These are phyloP conservation scores for Pygoscelis adeliae DNA, from an alignment of 2,113 vertebrate species.

Conservation along the genomic window DNA sequence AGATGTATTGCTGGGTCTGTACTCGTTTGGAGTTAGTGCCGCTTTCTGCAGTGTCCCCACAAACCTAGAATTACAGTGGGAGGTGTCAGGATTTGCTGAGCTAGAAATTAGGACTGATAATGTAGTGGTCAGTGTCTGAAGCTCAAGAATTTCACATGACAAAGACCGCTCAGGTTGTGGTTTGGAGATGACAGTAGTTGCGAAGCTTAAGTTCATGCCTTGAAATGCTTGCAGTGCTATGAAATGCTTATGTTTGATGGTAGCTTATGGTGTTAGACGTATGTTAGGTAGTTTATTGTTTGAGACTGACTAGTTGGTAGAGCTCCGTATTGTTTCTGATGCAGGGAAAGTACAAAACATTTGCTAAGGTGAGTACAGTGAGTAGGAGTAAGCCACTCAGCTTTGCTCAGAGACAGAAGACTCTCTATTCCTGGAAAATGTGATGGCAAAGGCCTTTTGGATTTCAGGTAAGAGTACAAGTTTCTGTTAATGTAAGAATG, in stretches of 20 bases:
- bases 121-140: not conserved
- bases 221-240: not conserved
- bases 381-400: not conserved
- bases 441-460: not conserved
- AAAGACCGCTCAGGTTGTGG: rapidly evolving
- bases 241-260: not conserved
- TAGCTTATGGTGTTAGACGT: not conserved
- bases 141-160: not conserved
- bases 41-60: not conserved
- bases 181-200: not conserved
- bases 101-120: not conserved
- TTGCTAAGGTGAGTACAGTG: not conserved
- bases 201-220: rapidly evolving
- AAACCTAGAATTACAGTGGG: not conserved
- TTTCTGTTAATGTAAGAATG: not conserved
- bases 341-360: too few relatives aligned
- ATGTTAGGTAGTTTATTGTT: not conserved
- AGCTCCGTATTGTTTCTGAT: not conserved
- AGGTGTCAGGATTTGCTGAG: not conserved
- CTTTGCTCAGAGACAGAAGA: not conserved
- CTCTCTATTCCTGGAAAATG: not conserved
- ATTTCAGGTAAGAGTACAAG: not conserved
- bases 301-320: not conserved
- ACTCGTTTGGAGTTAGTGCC: not conserved
- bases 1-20: not conserved